These are phyloP conservation scores for Luffia ferchaultella DNA, from an alignment of 2,888 invertebrate genomes.

Conservation along the genomic window DNA sequence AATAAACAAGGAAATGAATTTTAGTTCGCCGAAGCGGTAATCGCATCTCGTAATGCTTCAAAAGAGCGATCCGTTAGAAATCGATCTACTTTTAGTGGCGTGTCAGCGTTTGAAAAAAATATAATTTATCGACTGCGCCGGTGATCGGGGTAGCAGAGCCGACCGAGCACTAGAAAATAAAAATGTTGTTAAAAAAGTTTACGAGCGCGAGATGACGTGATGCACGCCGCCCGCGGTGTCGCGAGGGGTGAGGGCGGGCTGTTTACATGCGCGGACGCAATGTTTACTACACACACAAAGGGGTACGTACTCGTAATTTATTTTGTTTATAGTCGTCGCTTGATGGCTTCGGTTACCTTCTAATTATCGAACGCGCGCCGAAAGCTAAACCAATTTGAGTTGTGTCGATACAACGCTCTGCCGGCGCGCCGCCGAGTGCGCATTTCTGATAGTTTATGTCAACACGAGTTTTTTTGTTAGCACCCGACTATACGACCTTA, in stretches of 20 bases:
- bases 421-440: slow-evolving; percentile 39
- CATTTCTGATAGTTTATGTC: slow-evolving; percentile 51
- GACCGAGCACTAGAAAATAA: slow-evolving; percentile 61
- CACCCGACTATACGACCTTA: slow-evolving; percentile 9
- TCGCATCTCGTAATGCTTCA: slow-evolving; percentile 50
- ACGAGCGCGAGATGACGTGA: slow-evolving; percentile 63
- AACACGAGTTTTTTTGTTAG: slow-evolving; percentile 39
- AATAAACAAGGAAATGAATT: slow-evolving; percentile 59
- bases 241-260: slow-evolving; percentile 25
- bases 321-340: slow-evolving; percentile 50
- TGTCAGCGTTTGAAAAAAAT: slow-evolving; percentile 62
- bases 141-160: slow-evolving; percentile 55
- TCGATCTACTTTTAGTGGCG: slow-evolving; percentile 63
- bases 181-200: slow-evolving; percentile 57
- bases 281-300: slow-evolving; percentile 32
- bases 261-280: slow-evolving; percentile 27
- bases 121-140: slow-evolving; percentile 63
- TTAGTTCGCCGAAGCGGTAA: slow-evolving; percentile 54
- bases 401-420: slow-evolving; percentile 20
- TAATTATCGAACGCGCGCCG: slow-evolving; percentile 56
- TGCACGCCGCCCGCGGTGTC: slow-evolving; percentile 16
- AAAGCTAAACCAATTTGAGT: slow-evolving; percentile 49
- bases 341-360: slow-evolving; percentile 46
- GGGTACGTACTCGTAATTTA: slow-evolving; percentile 40
- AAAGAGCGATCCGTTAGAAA: slow-evolving; percentile 63